phyloP scores from a whole-genome alignment of 2,113 vertebrate species.

The Rana temporaria region DNA sequence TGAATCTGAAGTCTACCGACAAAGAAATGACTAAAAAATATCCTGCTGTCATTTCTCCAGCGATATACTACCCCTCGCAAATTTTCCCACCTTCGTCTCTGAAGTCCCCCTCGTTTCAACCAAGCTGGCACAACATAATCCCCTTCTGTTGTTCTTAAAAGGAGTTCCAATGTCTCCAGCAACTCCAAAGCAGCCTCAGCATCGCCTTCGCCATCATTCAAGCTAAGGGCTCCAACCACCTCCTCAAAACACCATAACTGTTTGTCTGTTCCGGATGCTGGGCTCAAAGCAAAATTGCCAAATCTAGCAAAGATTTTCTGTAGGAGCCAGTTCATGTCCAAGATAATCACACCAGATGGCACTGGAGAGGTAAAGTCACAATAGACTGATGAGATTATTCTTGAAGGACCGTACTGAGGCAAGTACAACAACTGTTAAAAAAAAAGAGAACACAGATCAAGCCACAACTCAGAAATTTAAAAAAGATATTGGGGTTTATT shows the following conservation, averaged over 20 bases:
- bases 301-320: slow-evolving; percentile 54
- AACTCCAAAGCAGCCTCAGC: slow-evolving; percentile 2
- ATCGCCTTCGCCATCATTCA: slow-evolving; percentile 13
- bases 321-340: slow-evolving; percentile 48
- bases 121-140: slow-evolving; percentile 52
- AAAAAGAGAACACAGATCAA: not conserved
- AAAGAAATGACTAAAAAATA: slow-evolving; percentile 50
- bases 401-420: not conserved
- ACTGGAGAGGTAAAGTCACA: not conserved
- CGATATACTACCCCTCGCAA: slow-evolving; percentile 37
- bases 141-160: slow-evolving; percentile 18
- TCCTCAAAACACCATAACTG: slow-evolving; percentile 28
- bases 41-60: slow-evolving; percentile 21
- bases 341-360: slow-evolving; percentile 32
- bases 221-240: slow-evolving; percentile 2
- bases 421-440: slow-evolving; percentile 36
- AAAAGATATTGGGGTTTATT: not conserved
- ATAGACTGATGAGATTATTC: not conserved
- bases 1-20: slow-evolving; percentile 42
- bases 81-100: slow-evolving; percentile 6
- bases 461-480: not conserved
- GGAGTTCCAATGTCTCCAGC: slow-evolving; percentile 44
- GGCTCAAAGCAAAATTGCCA: slow-evolving; percentile 36
- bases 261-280: slow-evolving; percentile 22
- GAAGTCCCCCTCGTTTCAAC: slow-evolving; percentile 26